These are phyloP conservation scores for Ceratina japonica DNA, from an alignment of 1,140 invertebrate species.

Conservation along the genomic window DNA sequence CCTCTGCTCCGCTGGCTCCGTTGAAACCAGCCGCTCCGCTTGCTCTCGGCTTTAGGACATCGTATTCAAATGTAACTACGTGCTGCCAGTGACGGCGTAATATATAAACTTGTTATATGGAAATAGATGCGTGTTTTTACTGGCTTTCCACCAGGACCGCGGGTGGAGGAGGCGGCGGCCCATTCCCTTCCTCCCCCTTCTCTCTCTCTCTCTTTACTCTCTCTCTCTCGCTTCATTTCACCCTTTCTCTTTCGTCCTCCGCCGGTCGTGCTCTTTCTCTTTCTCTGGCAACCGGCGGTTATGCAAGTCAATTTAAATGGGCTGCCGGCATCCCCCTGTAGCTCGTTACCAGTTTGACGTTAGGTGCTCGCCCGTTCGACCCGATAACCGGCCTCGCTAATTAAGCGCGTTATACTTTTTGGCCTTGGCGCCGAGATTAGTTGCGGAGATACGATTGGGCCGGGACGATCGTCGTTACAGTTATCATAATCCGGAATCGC, in stretches of 20 bases:
- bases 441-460: conserved; percentile 33
- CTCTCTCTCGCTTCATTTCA: not conserved
- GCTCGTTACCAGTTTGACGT: conserved; percentile 69
- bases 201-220: not conserved
- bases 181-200: not conserved
- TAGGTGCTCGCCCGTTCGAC: conserved; percentile 43
- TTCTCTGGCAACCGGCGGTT: conserved; percentile 66
- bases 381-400: conserved; percentile 57
- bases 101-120: conserved; percentile 80
- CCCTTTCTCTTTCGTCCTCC: not conserved
- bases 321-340: conserved; percentile 55
- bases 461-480: conserved; percentile 47
- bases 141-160: conserved; percentile 67
- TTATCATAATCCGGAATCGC: conserved; percentile 60
- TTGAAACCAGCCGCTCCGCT: conserved; percentile 28
- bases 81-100: conserved; percentile 77
- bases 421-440: conserved; percentile 41
- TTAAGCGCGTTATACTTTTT: conserved; percentile 57
- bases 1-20: not conserved
- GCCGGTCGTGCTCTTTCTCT: not conserved
- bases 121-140: conserved; percentile 80
- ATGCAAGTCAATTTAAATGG: conserved; percentile 78
- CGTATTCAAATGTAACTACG: conserved; percentile 79
- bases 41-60: conserved; percentile 74
- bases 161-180: conserved; percentile 53